Base-by-base conservation (phyloP, 2,797 vertebrate species). In the Premnoplex brunnescens region DNA sequence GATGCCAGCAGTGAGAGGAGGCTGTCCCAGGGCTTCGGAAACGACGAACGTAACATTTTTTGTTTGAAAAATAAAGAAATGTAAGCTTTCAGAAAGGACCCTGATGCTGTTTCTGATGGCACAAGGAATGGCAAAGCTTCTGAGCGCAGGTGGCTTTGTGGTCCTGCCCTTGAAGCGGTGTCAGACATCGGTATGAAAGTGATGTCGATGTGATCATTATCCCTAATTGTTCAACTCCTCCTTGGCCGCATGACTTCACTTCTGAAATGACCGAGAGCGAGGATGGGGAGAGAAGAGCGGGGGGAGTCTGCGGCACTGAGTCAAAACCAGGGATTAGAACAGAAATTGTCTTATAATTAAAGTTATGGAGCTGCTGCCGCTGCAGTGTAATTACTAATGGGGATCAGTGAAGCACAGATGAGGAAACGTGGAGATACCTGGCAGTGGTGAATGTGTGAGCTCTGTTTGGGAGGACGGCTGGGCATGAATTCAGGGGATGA, bases 321-420 rank as follows among this genome's bases (percentile, higher is more conserved):
- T 92, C 80, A 94, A 95, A 95, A 59, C 80, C 54, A 21, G 54
- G 82, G 85, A 92, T 91, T 92, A 87, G 84, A 91, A 69, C 83
- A 89, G 89, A 91, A 94, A 96, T 81, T 88, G 96, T 92, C 85
- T 93, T 83, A 56, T 84, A 86, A 95, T 96, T 93, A 93, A 95
- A 97, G 95, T 83, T 90, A 63, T 2, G 16, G 91, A 92, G 73
- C 87, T 72, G 93, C 83, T 79, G 73, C 71, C 0, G 9, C 89
- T 68, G 91, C 64, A 59, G 67, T 63, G 55, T 89, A 75, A 92
- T 96, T 94, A 27, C 89, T 77, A 44, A 75, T 10, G 60, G 44
- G 82, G 83, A 48, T 72, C 91, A 75, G 77, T 46, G 91, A 60
- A 80, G 95, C 28, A 0, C 75, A 43, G 85, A 66, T 22, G 62